Base-by-base conservation (phyloP, 2,888 invertebrate species). In the Athalia cordata region DNA sequence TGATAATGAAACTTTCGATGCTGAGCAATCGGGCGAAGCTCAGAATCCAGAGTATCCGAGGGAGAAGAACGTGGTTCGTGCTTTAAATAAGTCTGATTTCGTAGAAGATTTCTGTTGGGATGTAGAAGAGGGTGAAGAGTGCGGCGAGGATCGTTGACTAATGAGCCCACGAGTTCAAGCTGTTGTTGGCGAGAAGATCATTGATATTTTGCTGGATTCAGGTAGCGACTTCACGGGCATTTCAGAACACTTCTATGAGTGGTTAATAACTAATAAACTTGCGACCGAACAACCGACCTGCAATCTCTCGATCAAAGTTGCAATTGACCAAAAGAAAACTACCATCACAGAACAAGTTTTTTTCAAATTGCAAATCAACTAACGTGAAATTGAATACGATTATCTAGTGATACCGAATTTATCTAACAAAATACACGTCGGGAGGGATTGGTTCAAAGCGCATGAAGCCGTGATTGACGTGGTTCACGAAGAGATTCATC, bases 151-250 rank as follows among this genome's bases (percentile, higher is more conserved):
- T 9, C 15, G 15, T 29, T 65, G 55, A n/a, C 76, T 74, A 3
- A 45, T 49, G 5, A 79, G 80, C 49, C 80, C 80, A 5, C 75
- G 76, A 6, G 66, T 82, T 13, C 70, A 72, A 5, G 52, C 76
- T 6, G n/a, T 61, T 13, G 50, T 81, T 45, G 77, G 66, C 52
- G 64, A 72, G 65, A 77, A 50, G 9, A 45, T 59, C 0, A 72
- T 79, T 3, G n/a, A 77, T 13, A 80, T 81, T 2, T 67, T 81
- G 6, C 43, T 82, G 4, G 81, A 82, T 50, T 79, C 80, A 0
- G 82, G 81, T 13, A 82, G 82, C 29, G 80, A 82, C 15, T 75
- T 82, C 1, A 82, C 81, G 0, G 80, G 81, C 15, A 67, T 82
- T 5, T 82, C 80, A 0, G 78, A 80, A n/a, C 62, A 76, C 50